Evolutionary conservation across 2,888 invertebrate genomes (phyloP), one percentile per base, ranked within the genome.

Genomic region (Augochlorella aurata): DNA sequence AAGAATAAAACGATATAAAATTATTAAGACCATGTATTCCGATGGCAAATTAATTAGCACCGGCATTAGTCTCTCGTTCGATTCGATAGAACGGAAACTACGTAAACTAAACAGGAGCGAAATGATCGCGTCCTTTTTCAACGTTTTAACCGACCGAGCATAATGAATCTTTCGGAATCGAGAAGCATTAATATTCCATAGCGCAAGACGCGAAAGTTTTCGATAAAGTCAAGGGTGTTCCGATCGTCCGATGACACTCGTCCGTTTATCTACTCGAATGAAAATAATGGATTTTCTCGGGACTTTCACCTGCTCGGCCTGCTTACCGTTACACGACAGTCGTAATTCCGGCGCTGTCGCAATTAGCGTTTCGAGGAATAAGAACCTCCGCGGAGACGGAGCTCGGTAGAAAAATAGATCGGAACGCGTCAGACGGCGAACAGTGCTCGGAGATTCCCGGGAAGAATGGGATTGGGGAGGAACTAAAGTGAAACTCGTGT

Each of bases 401-500:
- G 0, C 38, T 38, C 38, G 1, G 18, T 50, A 50, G 50, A 12
- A 7, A n/a, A 21, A 54, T 63, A 14, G 18, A 1, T 29, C 2
- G 29, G 38, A 18, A 38, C 38, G 63, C 38, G 18, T 63, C 38
- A 38, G 18, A 38, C 18, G 18, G 38, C 9, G 63, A 63, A 44
- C 2, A n/a, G 8, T 63, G 63, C 63, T 63, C 38, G 38, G 18
- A 38, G 63, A 38, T 16, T 10, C 18, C 2, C 18, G 38, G 2
- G 18, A n/a, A 44, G 7, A 14, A 38, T 49, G n/a, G 21, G 21
- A 44, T 29, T 7, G 38, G 47, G 29, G 47, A 18, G 10, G 29
- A 61, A 47, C 49, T 61, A 18, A 75, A 69, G 69, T 24, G 68
- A 58, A 69, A 68, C 58, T 61, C 47, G n/a, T 63, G 24, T 45